Evolutionary conservation across 2,797 vertebrate genomes (phyloP).

Genomic region (Neosalanx taihuensis): DNA sequence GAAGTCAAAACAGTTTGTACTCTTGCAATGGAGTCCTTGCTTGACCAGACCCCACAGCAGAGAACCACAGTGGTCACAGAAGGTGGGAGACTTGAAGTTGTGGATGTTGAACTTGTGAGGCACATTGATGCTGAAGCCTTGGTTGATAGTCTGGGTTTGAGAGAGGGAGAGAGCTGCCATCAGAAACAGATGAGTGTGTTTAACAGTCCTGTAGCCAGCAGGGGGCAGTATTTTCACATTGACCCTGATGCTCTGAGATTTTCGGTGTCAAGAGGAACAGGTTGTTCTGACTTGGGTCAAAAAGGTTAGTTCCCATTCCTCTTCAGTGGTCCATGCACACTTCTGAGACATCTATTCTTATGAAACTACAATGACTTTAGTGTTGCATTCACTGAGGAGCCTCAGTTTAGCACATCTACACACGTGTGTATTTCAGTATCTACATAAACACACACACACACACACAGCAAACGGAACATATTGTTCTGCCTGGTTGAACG

Average conservation of each 20-base stretch:
- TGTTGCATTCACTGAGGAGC: no score
- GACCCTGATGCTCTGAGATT: background rate
- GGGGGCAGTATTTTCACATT: background rate
- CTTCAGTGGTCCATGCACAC: no score
- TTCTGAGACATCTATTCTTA: no score
- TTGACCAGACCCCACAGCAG: slow-evolving; percentile 92
- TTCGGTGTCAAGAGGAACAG: background rate
- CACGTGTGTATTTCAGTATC: no score
- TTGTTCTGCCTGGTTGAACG: slow-evolving; percentile 46
- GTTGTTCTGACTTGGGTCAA: no score
- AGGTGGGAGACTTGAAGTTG: slow-evolving; percentile 94
- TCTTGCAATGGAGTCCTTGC: slow-evolving; percentile 96
- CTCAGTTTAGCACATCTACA: no score
- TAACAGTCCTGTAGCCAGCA: background rate
- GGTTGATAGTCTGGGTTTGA: slow-evolving; percentile 74
- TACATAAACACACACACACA: no score
- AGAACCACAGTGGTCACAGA: slow-evolving; percentile 97
- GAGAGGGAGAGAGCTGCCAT: background rate
- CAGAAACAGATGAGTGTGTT: background rate
- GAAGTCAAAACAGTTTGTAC: slow-evolving; percentile 66
- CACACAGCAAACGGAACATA: background rate
- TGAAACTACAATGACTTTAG: no score
- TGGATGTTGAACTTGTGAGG: slow-evolving; percentile 92
- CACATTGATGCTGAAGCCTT: slow-evolving; percentile 95
- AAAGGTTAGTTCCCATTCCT: slow-evolving; percentile 12